Evolutionary conservation across 2,888 invertebrate species (phyloP).

Genomic region (Caenorhabditis drosophilae): DNA sequence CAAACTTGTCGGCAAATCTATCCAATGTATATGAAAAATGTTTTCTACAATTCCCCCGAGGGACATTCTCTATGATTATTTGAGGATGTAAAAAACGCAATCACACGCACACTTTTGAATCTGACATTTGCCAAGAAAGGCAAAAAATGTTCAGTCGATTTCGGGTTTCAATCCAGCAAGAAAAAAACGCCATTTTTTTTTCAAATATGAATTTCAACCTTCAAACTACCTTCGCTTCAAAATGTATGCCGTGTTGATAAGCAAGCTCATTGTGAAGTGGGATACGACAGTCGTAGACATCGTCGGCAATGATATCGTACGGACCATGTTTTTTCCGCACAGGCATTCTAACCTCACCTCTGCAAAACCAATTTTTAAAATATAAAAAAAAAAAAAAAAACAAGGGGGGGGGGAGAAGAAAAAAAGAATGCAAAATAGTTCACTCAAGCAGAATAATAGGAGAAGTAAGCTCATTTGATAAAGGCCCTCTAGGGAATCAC

Average conservation of each 20-base stretch:
- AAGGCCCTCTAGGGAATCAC: conserved; percentile 15
- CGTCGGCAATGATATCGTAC: conserved; percentile 92
- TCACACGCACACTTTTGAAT: too few relatives aligned
- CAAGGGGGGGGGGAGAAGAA: too few relatives aligned
- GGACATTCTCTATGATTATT: too few relatives aligned
- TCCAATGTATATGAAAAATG: too few relatives aligned
- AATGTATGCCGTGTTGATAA: conserved; percentile 93
- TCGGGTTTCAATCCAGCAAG: too few relatives aligned
- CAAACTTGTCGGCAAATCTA: too few relatives aligned
- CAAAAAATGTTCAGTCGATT: too few relatives aligned
- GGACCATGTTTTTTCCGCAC: conserved; percentile 59
- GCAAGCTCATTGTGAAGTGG: conserved; percentile 97
- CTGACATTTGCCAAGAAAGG: too few relatives aligned
- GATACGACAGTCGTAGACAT: conserved; percentile 91
- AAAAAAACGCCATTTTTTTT: too few relatives aligned
- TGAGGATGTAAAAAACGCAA: too few relatives aligned
- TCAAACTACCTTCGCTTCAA: conserved; percentile 99
- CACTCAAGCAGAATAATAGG: not conserved
- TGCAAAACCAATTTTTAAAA: conserved; percentile 7
- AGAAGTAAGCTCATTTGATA: conserved; percentile 19
- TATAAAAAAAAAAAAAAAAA: not conserved
- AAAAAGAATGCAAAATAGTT: not conserved
- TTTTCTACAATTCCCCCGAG: too few relatives aligned
- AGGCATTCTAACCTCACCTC: conserved; percentile 53
- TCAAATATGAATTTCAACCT: too few relatives aligned